phyloP scores from a whole-genome alignment of 2,888 invertebrate genomes.

The Pollenia angustigena region DNA sequence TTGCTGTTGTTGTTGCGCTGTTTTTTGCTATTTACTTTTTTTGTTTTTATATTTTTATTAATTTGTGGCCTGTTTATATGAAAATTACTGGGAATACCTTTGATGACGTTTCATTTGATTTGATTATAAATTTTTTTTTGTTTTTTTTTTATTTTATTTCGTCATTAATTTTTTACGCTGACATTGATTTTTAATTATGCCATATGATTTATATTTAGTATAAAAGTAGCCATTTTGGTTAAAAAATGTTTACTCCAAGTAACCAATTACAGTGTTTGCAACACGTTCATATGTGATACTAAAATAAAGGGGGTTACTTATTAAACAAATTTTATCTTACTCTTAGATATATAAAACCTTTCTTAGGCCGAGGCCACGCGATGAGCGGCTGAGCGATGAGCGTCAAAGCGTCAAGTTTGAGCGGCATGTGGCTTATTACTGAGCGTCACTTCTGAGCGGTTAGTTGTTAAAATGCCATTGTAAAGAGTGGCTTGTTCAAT shows the following conservation, averaged over 20 bases:
- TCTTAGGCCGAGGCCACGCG: too few relatives aligned
- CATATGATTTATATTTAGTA: conserved; percentile 68
- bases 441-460: too few relatives aligned
- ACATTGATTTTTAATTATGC: conserved; percentile 83
- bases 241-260: too few relatives aligned
- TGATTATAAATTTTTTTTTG: conserved; percentile 30
- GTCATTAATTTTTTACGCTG: conserved; percentile 75
- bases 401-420: too few relatives aligned
- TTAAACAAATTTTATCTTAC: too few relatives aligned
- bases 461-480: too few relatives aligned
- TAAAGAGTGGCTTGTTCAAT: too few relatives aligned
- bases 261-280: neutral
- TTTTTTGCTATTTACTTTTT: neutral
- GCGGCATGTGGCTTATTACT: too few relatives aligned
- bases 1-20: neutral
- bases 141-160: conserved; percentile 47
- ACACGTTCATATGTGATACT: too few relatives aligned
- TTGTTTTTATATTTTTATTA: conserved; percentile 58
- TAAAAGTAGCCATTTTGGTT: neutral
- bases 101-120: conserved; percentile 45
- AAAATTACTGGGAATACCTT: conserved; percentile 76
- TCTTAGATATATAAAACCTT: too few relatives aligned
- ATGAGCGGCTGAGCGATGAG: too few relatives aligned
- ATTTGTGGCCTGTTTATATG: conserved; percentile 61
- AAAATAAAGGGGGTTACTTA: too few relatives aligned